Evolutionary conservation across 2,888 invertebrate species (phyloP), one percentile per base, ranked within the genome.

Genomic region (Sinotaia quadrata): DNA sequence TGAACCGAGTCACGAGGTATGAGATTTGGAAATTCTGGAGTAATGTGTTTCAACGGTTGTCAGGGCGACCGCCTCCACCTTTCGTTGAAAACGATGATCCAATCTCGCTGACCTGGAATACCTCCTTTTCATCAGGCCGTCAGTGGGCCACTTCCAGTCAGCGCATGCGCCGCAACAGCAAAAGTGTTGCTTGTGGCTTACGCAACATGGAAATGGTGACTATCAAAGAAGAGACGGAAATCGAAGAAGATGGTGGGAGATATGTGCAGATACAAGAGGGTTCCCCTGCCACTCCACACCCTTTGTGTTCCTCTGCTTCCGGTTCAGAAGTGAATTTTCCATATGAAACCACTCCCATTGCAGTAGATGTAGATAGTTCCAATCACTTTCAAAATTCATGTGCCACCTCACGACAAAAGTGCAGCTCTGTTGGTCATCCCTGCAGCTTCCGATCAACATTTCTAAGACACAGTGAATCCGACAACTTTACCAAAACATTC

Each of bases 1-100:
- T 82, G 78, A 82, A 82, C 59, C 71, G 80, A 21, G 73, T 78
- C 1, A 81, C 75, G 12, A 72, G 81, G 7, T 74, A 72, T 36
- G 80, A 81, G 63, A 78, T 82, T 8, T 72, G 74, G 29, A 75
- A 75, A 51, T 80, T 76, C 60, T 72, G 78, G 24, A 75, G 77
- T 47, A 77, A 78, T 29, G 41, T 65, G 10, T 51, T 36, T 1
- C 61, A 44, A 10, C 69, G 65, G n/a, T 21, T 69, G 12, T 61
- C 67, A 4, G 65, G 67, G 7, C 67, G 56, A 3, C 72, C 72
- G 8, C 66, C 75, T 3, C 60, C 67, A 5, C 37, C 41, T 31
- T 41, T 36, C 31, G 18, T 67, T 10, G 66, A 60, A 4, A 79
- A 80, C 21, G 68, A 72, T 18, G 80, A 79, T 15, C 80, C 78